Evolutionary conservation across 2,113 vertebrate species (phyloP).

Genomic region (Odontophorus gujanensis): DNA sequence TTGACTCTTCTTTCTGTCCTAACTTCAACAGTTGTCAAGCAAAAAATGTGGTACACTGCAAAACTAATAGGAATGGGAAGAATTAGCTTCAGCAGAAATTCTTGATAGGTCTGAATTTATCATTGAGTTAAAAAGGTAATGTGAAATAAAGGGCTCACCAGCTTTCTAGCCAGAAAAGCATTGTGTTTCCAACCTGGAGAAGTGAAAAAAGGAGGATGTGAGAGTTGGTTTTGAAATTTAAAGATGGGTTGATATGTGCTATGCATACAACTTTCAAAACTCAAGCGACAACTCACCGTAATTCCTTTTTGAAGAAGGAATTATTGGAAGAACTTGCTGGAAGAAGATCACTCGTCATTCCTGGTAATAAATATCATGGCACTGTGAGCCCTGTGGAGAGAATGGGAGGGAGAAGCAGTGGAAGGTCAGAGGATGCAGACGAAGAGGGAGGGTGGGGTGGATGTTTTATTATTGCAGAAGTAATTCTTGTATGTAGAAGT

Average conservation of each 20-base stretch:
- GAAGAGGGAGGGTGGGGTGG: neutral
- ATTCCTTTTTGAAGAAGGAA: neutral
- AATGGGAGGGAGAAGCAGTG: neutral
- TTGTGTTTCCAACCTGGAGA: neutral
- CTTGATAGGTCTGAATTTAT: neutral
- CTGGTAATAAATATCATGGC: neutral
- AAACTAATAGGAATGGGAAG: neutral
- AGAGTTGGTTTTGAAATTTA: neutral
- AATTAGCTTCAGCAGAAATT: neutral
- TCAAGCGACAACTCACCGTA: slow-evolving; percentile 16
- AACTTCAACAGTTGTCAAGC: neutral
- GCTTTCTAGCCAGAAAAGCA: neutral
- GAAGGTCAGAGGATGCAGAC: neutral
- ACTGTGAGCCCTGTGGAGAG: slow-evolving; percentile 38
- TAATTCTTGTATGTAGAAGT: neutral
- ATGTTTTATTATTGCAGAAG: neutral
- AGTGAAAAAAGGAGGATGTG: neutral
- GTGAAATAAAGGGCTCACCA: slow-evolving; percentile 17
- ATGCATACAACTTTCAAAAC: neutral
- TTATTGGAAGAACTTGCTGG: neutral
- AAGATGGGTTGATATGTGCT: neutral
- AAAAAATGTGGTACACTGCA: neutral
- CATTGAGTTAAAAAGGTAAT: neutral
- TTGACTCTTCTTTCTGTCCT: neutral
- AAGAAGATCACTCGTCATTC: neutral